phyloP scores from a whole-genome alignment of 2,113 vertebrate species.

The Petaurus breviceps region DNA sequence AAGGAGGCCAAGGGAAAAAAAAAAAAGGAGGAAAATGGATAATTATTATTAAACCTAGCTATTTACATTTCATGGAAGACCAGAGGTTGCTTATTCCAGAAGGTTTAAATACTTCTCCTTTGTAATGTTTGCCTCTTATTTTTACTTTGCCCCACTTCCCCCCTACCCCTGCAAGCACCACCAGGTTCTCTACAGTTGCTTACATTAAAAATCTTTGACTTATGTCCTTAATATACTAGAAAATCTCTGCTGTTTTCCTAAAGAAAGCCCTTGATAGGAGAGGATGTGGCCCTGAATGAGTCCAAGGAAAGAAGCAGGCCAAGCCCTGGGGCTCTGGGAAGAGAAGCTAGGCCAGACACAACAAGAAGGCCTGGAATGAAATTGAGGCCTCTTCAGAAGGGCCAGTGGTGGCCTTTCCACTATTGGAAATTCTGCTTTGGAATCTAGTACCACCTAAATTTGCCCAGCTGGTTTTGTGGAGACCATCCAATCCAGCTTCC shows the following conservation, averaged over 20 bases:
- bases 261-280: not conserved
- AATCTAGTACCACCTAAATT: conserved; percentile 74
- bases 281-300: not conserved
- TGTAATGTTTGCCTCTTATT: not conserved
- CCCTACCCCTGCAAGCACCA: fast-evolving
- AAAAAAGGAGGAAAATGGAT: not conserved
- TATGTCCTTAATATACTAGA: not conserved
- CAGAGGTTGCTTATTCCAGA: not conserved
- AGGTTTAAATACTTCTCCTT: not conserved
- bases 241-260: not conserved
- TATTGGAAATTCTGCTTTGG: conserved; percentile 76
- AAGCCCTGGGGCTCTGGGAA: not conserved
- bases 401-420: conserved; percentile 72
- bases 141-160: not conserved
- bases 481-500: conserved; percentile 76
- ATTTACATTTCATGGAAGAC: not conserved
- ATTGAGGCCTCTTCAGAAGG: conserved; percentile 26
- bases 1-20: not conserved
- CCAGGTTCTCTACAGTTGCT: not conserved
- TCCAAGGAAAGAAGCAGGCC: not conserved
- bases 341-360: not conserved
- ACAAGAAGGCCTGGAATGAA: not conserved
- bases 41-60: not conserved
- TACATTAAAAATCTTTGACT: not conserved
- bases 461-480: conserved; percentile 74